Conservation (phyloP, 2,888 invertebrate species). For the Seira sanloemensis region DNA sequence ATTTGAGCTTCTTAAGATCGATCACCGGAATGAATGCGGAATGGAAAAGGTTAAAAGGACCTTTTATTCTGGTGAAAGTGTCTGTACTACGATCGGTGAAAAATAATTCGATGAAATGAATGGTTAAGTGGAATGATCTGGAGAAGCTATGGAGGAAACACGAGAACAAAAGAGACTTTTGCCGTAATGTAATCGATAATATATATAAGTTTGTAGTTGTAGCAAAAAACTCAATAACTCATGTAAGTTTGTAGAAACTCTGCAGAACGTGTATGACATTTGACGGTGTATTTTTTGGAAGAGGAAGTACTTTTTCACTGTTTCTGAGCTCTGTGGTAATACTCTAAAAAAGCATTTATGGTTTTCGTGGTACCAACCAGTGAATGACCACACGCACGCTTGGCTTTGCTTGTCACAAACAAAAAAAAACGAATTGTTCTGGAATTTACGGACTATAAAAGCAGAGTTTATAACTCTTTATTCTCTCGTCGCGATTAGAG, state of each 20-base stretch:
- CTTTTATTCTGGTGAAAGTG: background rate
- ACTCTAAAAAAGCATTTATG: no score
- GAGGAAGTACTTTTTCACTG: background rate
- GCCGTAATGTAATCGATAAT: background rate
- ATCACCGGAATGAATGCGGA: background rate
- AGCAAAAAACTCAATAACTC: background rate
- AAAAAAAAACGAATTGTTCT: background rate
- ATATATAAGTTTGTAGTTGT: background rate
- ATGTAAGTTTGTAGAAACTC: no score
- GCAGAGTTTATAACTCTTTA: background rate
- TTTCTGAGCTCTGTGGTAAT: background rate
- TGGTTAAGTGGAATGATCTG: background rate
- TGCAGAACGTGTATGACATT: background rate
- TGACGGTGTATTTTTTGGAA: background rate
- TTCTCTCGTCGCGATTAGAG: background rate
- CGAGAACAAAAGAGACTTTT: background rate
- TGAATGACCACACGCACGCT: background rate
- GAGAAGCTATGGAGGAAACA: background rate
- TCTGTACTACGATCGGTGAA: background rate
- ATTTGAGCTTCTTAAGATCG: background rate
- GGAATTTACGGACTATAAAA: background rate
- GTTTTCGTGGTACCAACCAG: background rate
- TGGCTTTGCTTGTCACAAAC: background rate
- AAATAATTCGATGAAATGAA: background rate
- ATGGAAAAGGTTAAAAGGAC: background rate